phyloP scores from a whole-genome alignment of 2,888 invertebrate genomes.

The Drosophila lutescens region DNA sequence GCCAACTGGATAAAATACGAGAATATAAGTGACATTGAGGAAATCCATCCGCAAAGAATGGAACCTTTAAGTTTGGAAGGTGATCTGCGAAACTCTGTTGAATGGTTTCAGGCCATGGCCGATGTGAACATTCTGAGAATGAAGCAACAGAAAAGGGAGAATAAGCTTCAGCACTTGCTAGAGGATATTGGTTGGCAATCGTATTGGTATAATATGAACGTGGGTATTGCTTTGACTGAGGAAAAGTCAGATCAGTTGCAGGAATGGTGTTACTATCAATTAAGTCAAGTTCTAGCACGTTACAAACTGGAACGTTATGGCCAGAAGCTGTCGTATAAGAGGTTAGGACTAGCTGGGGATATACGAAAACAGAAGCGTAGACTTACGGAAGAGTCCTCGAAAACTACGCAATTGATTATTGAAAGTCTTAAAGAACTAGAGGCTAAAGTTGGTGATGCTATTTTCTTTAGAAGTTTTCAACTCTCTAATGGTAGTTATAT shows the following conservation, averaged over 20 bases:
- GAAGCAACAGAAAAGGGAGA: background rate
- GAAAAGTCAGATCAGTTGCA: constrained; percentile 83
- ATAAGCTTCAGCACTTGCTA: constrained; percentile 84
- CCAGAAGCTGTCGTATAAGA: constrained; percentile 79
- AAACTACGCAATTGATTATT: background rate
- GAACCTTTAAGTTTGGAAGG: constrained; percentile 38
- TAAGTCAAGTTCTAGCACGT: constrained; percentile 88
- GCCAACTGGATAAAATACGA: constrained; percentile 45
- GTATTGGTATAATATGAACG: constrained; percentile 79
- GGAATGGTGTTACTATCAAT: constrained; percentile 87
- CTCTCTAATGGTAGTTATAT: constrained; percentile 41
- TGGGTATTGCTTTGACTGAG: constrained; percentile 80
- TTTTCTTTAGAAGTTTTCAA: constrained; percentile 8
- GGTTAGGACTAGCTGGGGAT: background rate
- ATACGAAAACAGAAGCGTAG: constrained; percentile 84
- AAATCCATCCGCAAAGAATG: constrained; percentile 32
- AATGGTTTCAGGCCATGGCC: constrained; percentile 57
- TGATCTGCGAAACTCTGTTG: constrained; percentile 36
- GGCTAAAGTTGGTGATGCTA: constrained; percentile 8
- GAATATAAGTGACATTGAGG: constrained; percentile 5
- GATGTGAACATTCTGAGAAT: constrained; percentile 55
- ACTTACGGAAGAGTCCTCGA: constrained; percentile 40
- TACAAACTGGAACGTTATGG: constrained; percentile 90
- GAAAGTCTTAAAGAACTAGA: constrained; percentile 19
- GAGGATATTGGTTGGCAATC: constrained; percentile 88